These are phyloP conservation scores for Eristalis intricaria DNA, from an alignment of 2,888 invertebrate species.

Conservation along the genomic window DNA sequence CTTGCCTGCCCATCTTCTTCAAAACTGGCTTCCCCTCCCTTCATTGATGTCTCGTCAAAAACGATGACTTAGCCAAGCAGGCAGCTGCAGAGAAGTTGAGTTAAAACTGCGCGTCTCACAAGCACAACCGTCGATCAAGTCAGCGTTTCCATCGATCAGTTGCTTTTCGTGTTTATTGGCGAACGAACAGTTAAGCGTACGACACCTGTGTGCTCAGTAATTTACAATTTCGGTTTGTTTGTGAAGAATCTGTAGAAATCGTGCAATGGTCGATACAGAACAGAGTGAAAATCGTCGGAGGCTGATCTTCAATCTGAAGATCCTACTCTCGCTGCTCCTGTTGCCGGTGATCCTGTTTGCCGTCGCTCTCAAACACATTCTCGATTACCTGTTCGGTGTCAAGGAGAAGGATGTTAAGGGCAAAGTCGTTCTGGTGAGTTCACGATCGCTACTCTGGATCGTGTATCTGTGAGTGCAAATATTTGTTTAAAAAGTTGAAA, in stretches of 20 bases:
- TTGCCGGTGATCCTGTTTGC: constrained; percentile 78
- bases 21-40: constrained; percentile 56
- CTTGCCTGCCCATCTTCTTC: constrained; percentile 10
- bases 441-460: neutral
- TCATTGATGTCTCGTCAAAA: constrained; percentile 20
- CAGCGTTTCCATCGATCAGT: constrained; percentile 60
- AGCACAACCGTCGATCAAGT: constrained; percentile 67
- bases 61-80: constrained; percentile 34
- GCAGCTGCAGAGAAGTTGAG: constrained; percentile 2
- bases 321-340: constrained; percentile 76
- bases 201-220: constrained; percentile 47
- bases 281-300: constrained; percentile 56
- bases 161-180: constrained; percentile 61
- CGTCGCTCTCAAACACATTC: constrained; percentile 78
- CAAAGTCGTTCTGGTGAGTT: constrained; percentile 80
- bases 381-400: constrained; percentile 78
- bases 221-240: constrained; percentile 15
- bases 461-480: constrained; percentile 22
- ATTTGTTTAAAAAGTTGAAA: constrained; percentile 23
- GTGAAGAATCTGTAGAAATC: neutral
- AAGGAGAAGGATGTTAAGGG: constrained; percentile 80
- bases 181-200: constrained; percentile 38
- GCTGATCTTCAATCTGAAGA: constrained; percentile 78
- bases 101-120: constrained; percentile 53
- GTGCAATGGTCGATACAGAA: constrained; percentile 54